These are phyloP conservation scores for Drosophila cardini DNA, from an alignment of 1,140 invertebrate species.

Conservation along the genomic window DNA sequence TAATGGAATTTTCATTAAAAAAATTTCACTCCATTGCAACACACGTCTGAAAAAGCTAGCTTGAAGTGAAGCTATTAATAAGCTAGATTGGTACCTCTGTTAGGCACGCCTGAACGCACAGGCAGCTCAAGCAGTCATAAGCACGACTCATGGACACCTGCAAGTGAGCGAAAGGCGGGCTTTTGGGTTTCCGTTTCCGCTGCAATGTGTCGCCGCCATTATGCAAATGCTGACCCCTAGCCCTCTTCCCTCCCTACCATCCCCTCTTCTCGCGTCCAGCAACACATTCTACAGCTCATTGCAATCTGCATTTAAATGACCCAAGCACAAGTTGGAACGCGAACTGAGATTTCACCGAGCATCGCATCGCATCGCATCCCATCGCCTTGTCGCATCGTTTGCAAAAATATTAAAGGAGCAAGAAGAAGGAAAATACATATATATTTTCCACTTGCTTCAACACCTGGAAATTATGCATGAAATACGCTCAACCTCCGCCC, in stretches of 20 bases:
- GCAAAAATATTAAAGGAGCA: constrained; percentile 67
- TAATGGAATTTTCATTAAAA: too few species aligned
- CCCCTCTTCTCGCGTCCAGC: not conserved
- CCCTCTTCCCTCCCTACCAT: not conserved
- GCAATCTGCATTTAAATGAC: constrained; percentile 83
- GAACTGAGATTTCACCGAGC: constrained; percentile 60
- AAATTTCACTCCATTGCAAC: too few species aligned
- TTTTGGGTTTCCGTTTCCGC: constrained; percentile 72
- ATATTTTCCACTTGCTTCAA: constrained; percentile 21
- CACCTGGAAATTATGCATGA: constrained; percentile 49
- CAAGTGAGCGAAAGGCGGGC: constrained; percentile 50
- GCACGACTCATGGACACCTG: constrained; percentile 67
- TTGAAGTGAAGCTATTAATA: too few species aligned
- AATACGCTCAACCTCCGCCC: not conserved
- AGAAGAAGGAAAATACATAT: not conserved
- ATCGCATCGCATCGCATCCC: too few species aligned
- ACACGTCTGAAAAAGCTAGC: too few species aligned
- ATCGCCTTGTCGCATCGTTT: constrained; percentile 67
- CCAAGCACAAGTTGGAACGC: constrained; percentile 49
- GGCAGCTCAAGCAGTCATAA: constrained; percentile 74
- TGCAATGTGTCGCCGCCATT: constrained; percentile 80
- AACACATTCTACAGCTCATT: constrained; percentile 58
- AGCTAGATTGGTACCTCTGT: too few species aligned
- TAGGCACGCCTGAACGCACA: constrained; percentile 50
- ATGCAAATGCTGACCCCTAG: constrained; percentile 63